Percentiles rank a stretch among this genome's conserved stretches.
These are phyloP conservation scores for Sprattus sprattus DNA, from an alignment of 2,113 vertebrate species.

Conservation along the genomic window DNA sequence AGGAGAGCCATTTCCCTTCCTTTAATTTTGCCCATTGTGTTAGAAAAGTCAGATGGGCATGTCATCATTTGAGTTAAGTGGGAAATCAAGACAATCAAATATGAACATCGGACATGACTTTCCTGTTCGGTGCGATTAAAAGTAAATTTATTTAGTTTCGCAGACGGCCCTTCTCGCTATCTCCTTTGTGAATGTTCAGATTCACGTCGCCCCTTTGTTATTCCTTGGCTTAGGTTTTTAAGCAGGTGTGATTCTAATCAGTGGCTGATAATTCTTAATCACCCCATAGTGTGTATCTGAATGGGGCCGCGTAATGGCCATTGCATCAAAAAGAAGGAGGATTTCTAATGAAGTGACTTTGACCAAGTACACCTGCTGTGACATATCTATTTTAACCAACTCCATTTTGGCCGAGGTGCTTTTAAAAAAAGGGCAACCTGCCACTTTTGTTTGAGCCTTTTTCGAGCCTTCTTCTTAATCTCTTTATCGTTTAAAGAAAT, in stretches of 20 bases:
- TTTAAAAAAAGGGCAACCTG: constrained; percentile 65
- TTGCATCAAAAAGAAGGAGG: constrained; percentile 66
- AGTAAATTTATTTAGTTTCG: constrained; percentile 78
- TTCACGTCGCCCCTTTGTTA: constrained; percentile 71
- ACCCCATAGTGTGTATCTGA: constrained; percentile 68
- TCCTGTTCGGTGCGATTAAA: constrained; percentile 77
- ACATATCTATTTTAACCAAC: constrained; percentile 70
- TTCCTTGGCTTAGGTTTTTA: constrained; percentile 72
- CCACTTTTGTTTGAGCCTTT: constrained; percentile 49
- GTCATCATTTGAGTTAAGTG: constrained; percentile 81
- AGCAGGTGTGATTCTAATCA: constrained; percentile 74
- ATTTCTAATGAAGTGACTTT: constrained; percentile 72
- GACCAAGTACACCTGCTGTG: constrained; percentile 72
- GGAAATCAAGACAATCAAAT: constrained; percentile 78
- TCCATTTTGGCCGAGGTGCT: constrained; percentile 66
- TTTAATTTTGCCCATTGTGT: constrained; percentile 78
- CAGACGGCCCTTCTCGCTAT: constrained; percentile 74
- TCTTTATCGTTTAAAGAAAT: constrained; percentile 65
- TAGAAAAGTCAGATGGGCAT: constrained; percentile 77
- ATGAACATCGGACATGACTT: constrained; percentile 73
- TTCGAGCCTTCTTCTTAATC: constrained; percentile 55
- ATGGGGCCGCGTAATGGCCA: constrained; percentile 69
- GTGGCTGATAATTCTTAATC: constrained; percentile 78
- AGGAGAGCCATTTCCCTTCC: constrained; percentile 74
- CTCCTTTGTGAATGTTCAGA: constrained; percentile 72